Conservation (phyloP, 1,140 invertebrate genomes). For the Olivierus martensii region DNA sequence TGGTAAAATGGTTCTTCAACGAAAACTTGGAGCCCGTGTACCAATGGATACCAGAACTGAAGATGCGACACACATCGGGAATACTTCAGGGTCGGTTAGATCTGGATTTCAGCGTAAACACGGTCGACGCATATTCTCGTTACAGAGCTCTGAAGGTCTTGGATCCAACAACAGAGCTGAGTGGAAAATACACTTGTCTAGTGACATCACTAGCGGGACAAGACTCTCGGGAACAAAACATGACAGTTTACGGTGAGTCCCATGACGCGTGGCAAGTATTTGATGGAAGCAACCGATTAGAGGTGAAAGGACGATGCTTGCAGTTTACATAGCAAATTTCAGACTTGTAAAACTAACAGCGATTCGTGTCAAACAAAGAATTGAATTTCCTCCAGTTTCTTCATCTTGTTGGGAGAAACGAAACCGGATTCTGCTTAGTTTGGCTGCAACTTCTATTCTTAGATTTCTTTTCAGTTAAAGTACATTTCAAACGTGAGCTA, state of each 20-base stretch:
- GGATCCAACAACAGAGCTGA: slow-evolving; percentile 52
- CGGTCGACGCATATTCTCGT: slow-evolving; percentile 42
- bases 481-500: no score
- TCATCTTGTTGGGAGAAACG: background rate
- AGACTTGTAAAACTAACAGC: background rate
- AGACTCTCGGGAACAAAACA: slow-evolving; percentile 45
- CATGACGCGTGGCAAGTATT: background rate
- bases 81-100: slow-evolving; percentile 50
- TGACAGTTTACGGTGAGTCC: slow-evolving; percentile 47
- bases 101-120: slow-evolving; percentile 48
- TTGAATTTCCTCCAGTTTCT: background rate
- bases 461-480: no score
- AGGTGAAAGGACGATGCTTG: background rate
- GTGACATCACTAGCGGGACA: slow-evolving; percentile 59
- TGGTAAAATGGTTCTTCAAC: slow-evolving; percentile 67
- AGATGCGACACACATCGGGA: slow-evolving; percentile 42
- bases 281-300: background rate
- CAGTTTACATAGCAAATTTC: background rate
- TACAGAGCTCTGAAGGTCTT: slow-evolving; percentile 60
- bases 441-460: no score
- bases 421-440: background rate
- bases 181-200: slow-evolving; percentile 58
- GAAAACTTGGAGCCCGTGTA: slow-evolving; percentile 48
- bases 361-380: background rate
- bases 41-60: slow-evolving; percentile 55